Percentiles rank a stretch among this genome's conserved stretches.
Conservation (phyloP, 2,888 invertebrate species). For the Neoaliturus tenellus region DNA sequence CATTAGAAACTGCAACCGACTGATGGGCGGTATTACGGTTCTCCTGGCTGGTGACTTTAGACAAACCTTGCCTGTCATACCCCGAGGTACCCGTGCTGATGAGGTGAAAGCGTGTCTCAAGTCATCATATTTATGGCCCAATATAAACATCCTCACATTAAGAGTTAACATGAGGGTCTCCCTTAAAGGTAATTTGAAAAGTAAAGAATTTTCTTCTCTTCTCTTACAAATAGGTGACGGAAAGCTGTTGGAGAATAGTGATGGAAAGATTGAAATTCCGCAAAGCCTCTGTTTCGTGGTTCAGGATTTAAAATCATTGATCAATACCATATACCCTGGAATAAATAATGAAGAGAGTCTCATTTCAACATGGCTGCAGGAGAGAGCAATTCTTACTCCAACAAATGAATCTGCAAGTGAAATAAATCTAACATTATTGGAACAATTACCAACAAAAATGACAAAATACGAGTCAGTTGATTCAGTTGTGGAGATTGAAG, state of each 20-base stretch:
- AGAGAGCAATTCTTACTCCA: constrained; percentile 37
- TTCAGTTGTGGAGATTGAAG: constrained; percentile 2
- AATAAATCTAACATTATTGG: constrained; percentile 47
- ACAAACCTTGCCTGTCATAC: constrained; percentile 17
- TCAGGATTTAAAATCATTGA: constrained; percentile 4
- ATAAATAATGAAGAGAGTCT: not conserved
- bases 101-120: constrained; percentile 38
- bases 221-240: constrained; percentile 30
- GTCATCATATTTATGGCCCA: constrained; percentile 15
- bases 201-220: not conserved
- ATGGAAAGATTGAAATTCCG: not conserved
- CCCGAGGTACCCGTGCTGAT: constrained; percentile 9
- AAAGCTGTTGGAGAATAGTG: not conserved
- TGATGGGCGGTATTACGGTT: no score
- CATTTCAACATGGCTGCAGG: not conserved
- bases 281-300: constrained; percentile 10
- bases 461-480: constrained; percentile 3
- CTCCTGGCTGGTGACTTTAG: constrained; percentile 24
- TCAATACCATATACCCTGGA: not conserved
- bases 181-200: not conserved
- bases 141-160: not conserved
- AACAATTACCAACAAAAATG: not conserved
- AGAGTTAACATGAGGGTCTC: not conserved
- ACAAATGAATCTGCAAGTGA: not conserved
- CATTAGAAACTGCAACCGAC: constrained; percentile 1